phyloP scores from a whole-genome alignment of 2,797 vertebrate species.

The Nothura maculosa region DNA sequence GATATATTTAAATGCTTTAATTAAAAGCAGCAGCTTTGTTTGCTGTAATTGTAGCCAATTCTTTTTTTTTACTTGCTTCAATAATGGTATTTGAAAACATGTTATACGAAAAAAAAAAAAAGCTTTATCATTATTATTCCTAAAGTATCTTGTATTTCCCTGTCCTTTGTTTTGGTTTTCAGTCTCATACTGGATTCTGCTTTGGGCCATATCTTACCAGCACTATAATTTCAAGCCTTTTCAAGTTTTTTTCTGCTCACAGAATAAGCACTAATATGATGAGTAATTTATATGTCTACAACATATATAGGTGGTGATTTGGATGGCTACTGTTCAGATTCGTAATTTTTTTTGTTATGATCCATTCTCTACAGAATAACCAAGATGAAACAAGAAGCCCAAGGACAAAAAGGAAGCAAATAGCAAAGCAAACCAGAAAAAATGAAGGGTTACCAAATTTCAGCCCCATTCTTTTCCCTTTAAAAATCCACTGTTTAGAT shows the following conservation, averaged over 20 bases:
- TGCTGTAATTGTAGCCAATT: constrained; percentile 22
- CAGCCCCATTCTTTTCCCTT: neutral
- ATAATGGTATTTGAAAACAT: constrained; percentile 49
- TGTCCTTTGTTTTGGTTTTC: neutral
- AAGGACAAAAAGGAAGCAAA: neutral
- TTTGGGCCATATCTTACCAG: neutral
- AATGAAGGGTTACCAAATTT: constrained; percentile 11
- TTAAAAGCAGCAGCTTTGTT: constrained; percentile 58
- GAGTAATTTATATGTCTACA: neutral
- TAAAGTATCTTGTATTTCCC: neutral
- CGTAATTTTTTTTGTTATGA: neutral
- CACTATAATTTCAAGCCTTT: neutral
- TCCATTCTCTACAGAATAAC: neutral
- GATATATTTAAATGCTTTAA: constrained; percentile 46
- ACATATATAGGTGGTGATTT: neutral
- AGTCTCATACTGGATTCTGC: constrained; percentile 2
- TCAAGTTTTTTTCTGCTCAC: neutral
- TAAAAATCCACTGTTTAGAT: neutral
- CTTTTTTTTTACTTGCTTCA: constrained; percentile 32
- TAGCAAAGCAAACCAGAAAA: constrained; percentile 8
- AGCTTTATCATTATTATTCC: neutral
- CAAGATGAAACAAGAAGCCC: neutral
- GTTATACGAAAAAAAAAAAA: neutral
- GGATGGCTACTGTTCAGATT: neutral
- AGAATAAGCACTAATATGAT: neutral